Evolutionary conservation across 2,797 vertebrate genomes (phyloP), one percentile per base, ranked within the genome.

Genomic region (Enoplosus armatus): DNA sequence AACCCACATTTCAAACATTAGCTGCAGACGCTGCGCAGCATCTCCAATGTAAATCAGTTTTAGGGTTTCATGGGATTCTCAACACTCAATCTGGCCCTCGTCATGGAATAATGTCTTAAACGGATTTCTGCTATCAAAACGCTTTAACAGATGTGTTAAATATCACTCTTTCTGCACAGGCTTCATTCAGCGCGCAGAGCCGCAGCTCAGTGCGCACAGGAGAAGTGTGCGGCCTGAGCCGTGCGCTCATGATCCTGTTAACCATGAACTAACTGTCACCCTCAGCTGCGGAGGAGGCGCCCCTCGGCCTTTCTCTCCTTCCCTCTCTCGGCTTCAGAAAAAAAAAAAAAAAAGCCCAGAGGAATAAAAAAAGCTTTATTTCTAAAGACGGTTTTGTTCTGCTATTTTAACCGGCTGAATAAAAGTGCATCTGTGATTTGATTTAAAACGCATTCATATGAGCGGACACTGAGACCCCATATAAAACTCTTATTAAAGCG

Each of bases 181-280:
- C 90, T 93, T 93, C 84, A 96, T 97, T 97, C 95, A 96, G 90
- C 12, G 93, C 89, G 94, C 92, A 86, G 93, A 90, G 94, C 73
- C 89, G 92, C 90, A 51, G 92, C 89, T 82, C 91, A 85, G 82
- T 72, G 90, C 89, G 89, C 93, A 89, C 75, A 94, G 95, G 94
- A 96, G 95, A 97, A 97, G 97, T 97, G 97, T 97, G 97, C 94
- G 91, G 93, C 91, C 90, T 83, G 89, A 72, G 91, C 94, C 95
- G 93, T 91, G 96, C 90, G 87, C 87, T 66, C 94, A 86, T 98
- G 96, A 98, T 98, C 97, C 97, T 96, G 97, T 98, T 98, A 98
- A 97, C 96, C 97, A 97, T 99, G 97, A 98, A 98, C 96, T 97
- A 96, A 97, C 97, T 97, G 97, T 97, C 97, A 97, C 96, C 96